Conservation (phyloP, 2,888 invertebrate genomes). For the Tachina fera region DNA sequence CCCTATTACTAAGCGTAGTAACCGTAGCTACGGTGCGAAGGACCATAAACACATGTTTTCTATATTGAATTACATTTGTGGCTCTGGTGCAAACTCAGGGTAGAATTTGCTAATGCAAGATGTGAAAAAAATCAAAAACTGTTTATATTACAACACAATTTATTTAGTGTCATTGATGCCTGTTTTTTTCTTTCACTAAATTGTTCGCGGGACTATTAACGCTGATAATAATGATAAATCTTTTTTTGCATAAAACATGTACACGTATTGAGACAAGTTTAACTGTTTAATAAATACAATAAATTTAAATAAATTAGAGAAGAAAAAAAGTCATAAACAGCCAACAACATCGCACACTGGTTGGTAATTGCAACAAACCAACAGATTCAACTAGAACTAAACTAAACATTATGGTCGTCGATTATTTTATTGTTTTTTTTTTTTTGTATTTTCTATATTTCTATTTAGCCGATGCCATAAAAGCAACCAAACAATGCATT, state of each 20-base stretch:
- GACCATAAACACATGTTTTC: neutral
- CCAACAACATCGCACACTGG: neutral
- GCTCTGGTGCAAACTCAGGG: no score
- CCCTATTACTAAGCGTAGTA: no score
- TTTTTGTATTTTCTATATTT: neutral
- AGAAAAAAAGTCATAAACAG: conserved; percentile 16
- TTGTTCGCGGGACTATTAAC: conserved; percentile 31
- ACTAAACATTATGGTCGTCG: conserved; percentile 19
- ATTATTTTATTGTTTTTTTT: neutral
- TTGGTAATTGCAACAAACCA: conserved; percentile 27
- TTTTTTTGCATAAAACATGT: conserved; percentile 66
- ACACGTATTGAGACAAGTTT: conserved; percentile 60
- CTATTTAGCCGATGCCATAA: conserved; percentile 1
- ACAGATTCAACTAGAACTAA: conserved; percentile 32
- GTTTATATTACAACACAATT: no score
- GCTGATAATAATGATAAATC: conserved; percentile 61
- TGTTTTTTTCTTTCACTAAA: neutral
- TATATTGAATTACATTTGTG: neutral
- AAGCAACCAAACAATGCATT: conserved; percentile 21
- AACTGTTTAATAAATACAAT: conserved; percentile 66
- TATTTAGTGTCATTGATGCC: no score
- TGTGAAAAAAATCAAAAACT: no score
- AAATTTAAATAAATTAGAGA: conserved; percentile 69
- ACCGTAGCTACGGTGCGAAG: neutral
- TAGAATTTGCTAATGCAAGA: no score